A percentile compares a stretch with the other conserved stretches of the same genome.
Conservation (phyloP, 1,140 invertebrate genomes). For the Sitodiplosis mosellana region DNA sequence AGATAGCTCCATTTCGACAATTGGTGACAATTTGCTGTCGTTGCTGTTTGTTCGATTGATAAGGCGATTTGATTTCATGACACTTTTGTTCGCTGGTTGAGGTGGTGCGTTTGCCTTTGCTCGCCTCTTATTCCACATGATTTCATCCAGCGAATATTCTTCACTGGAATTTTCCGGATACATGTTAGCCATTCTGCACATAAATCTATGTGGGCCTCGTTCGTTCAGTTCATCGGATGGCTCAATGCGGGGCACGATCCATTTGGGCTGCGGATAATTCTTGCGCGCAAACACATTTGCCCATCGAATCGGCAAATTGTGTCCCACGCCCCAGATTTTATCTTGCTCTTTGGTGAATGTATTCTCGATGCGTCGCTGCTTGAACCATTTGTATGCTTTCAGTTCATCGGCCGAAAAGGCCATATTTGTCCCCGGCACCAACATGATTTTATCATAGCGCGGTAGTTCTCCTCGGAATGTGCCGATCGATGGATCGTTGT, state of each 20-base stretch:
- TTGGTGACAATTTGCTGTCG: too few relatives aligned
- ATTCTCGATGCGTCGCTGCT: slow-evolving; percentile 7
- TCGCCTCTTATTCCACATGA: neutral
- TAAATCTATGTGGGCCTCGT: neutral
- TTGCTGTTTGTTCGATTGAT: slow-evolving; percentile 1
- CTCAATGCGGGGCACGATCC: neutral
- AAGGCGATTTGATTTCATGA: slow-evolving; percentile 4
- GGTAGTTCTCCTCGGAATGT: slow-evolving; percentile 9
- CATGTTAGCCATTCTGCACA: too few relatives aligned
- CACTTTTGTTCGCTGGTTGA: too few relatives aligned
- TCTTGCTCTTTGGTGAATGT: slow-evolving; percentile 9
- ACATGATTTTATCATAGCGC: slow-evolving; percentile 15
- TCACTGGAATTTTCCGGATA: too few relatives aligned
- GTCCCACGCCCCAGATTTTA: slow-evolving; percentile 10
- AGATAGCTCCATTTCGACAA: too few relatives aligned
- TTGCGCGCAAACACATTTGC: slow-evolving; percentile 16
- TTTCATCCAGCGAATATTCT: slow-evolving; percentile 13
- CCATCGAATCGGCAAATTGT: slow-evolving; percentile 10
- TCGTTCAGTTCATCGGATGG: neutral
- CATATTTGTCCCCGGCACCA: slow-evolving; percentile 16
- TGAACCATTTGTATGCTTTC: slow-evolving; percentile 11
- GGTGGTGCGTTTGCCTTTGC: too few relatives aligned
- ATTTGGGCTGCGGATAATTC: slow-evolving; percentile 7
- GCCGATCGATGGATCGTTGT: slow-evolving; percentile 7
- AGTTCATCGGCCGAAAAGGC: slow-evolving; percentile 18